Conservation (phyloP, 2,888 invertebrate genomes). For the Neoaliturus tenellus region DNA sequence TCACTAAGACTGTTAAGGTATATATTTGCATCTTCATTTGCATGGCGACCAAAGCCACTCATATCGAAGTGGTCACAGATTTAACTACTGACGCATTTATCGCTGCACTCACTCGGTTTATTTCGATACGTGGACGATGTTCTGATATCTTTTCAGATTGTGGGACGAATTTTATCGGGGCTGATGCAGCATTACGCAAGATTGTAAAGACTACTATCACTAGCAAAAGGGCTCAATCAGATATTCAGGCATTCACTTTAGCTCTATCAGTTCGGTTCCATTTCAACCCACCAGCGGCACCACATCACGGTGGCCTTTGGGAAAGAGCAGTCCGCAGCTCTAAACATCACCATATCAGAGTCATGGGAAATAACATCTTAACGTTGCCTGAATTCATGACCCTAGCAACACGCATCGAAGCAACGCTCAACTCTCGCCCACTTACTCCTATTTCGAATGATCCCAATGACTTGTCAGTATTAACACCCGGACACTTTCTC, state of each 20-base stretch:
- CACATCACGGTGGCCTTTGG: too few relatives aligned
- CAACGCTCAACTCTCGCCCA: constrained; percentile 68
- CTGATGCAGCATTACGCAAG: too few relatives aligned
- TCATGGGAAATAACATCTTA: too few relatives aligned
- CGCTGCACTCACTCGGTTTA: constrained; percentile 68
- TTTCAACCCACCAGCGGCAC: too few relatives aligned
- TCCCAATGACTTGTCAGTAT: background rate
- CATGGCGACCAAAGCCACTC: constrained; percentile 68
- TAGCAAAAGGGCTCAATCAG: too few relatives aligned
- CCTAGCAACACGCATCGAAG: constrained; percentile 68
- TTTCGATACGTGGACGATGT: constrained; percentile 67
- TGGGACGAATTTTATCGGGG: constrained; percentile 69
- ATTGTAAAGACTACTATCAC: too few relatives aligned
- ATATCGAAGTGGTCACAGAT: constrained; percentile 68
- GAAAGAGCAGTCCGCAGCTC: too few relatives aligned
- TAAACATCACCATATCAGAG: too few relatives aligned
- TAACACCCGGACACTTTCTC: constrained; percentile 38
- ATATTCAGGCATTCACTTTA: too few relatives aligned
- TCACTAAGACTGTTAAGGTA: constrained; percentile 56
- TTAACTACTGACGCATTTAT: constrained; percentile 68
- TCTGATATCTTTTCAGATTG: constrained; percentile 68
- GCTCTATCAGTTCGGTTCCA: too few relatives aligned
- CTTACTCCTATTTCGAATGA: constrained; percentile 55
- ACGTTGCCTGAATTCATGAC: constrained; percentile 69
- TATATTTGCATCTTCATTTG: constrained; percentile 68